phyloP scores from a whole-genome alignment of 2,113 vertebrate species.

The Callopanchax toddi region DNA sequence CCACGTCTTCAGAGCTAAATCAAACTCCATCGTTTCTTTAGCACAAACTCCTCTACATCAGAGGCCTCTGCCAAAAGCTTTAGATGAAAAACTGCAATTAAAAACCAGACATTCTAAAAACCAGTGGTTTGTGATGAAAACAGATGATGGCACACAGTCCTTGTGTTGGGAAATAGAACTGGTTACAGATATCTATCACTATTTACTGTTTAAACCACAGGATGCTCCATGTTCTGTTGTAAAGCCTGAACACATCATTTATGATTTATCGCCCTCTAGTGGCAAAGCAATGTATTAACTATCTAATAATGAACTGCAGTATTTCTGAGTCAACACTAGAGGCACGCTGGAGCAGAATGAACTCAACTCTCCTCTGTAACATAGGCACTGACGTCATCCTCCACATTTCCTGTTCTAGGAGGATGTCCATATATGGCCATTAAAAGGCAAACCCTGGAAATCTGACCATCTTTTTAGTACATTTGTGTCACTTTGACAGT shows the following conservation, averaged over 20 bases:
- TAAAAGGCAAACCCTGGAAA: conserved; percentile 27
- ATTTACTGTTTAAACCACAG: conserved; percentile 17
- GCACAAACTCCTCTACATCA: conserved; percentile 22
- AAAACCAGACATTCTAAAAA: too few species aligned
- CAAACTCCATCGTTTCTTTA: conserved; percentile 34
- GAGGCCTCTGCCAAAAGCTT: conserved; percentile 18
- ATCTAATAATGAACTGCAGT: conserved; percentile 37
- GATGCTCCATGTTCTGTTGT: too few species aligned
- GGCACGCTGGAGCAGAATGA: conserved; percentile 33
- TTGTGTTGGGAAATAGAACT: too few species aligned
- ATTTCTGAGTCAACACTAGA: conserved; percentile 26
- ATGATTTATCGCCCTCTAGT: conserved; percentile 65
- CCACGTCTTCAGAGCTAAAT: too few species aligned
- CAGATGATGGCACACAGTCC: too few species aligned
- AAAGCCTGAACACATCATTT: conserved; percentile 25
- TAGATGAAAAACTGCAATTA: neutral
- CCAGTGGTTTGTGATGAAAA: too few species aligned
- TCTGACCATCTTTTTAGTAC: conserved; percentile 5
- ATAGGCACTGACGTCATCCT: conserved; percentile 50
- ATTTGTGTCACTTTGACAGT: conserved; percentile 24
- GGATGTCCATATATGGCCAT: conserved; percentile 53
- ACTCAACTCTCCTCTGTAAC: conserved; percentile 32
- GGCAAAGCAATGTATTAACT: conserved; percentile 40
- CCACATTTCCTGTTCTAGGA: conserved; percentile 40
- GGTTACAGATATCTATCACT: conserved; percentile 32